Conservation (phyloP, 2,113 vertebrate genomes). For the Pluvialis apricaria region DNA sequence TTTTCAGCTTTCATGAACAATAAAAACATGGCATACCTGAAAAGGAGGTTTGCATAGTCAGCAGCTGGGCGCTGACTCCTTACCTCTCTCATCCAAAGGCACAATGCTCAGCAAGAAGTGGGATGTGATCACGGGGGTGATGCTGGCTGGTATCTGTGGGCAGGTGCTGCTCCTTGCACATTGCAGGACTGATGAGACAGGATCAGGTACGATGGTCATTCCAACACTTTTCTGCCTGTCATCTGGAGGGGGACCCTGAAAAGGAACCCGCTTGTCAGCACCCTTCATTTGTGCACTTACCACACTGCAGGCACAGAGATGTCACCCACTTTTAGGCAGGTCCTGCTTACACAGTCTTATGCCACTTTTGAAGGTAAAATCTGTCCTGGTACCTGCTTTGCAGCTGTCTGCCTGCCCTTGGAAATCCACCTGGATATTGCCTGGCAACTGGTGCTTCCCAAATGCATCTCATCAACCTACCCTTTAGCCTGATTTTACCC, state of each 20-base stretch:
- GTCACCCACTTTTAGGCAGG: background rate
- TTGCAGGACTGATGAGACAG: background rate
- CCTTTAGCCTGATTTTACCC: background rate
- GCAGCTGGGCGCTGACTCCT: background rate
- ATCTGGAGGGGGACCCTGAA: background rate
- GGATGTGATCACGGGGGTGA: rapidly evolving
- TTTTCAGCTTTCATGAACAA: background rate
- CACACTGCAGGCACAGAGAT: background rate
- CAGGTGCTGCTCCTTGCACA: background rate
- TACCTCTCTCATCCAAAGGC: background rate
- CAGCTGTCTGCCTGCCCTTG: background rate
- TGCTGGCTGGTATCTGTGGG: background rate
- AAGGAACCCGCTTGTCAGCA: rapidly evolving
- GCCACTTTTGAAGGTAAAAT: background rate
- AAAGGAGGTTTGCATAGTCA: background rate
- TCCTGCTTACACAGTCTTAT: background rate
- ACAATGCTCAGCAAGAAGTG: rapidly evolving
- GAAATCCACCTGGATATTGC: background rate
- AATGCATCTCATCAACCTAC: background rate
- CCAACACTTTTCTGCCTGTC: background rate
- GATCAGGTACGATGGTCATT: background rate
- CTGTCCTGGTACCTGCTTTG: background rate
- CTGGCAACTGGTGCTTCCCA: background rate
- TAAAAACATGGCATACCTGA: rapidly evolving
- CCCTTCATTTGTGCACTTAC: too few species aligned